Conservation (phyloP, 2,888 invertebrate species). For the Orthosia cruda region DNA sequence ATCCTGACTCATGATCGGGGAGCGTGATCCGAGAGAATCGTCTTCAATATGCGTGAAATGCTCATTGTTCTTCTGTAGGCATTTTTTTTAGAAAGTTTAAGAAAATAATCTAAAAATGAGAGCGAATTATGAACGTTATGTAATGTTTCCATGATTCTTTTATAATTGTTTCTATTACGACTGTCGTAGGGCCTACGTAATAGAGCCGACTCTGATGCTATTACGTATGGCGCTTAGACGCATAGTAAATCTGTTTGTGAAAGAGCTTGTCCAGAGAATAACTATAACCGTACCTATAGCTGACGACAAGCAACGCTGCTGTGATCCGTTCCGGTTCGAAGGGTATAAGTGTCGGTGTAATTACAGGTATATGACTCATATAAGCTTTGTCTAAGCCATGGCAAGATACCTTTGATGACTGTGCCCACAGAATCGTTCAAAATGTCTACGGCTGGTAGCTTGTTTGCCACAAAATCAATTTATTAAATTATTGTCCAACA, state of each 20-base stretch:
- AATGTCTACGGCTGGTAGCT: not conserved
- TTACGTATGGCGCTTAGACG: not conserved
- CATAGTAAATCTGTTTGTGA: constrained; percentile 8
- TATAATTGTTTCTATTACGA: constrained; percentile 14
- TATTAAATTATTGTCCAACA: too few species aligned
- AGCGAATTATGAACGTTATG: constrained; percentile 56
- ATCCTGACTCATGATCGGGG: constrained; percentile 66
- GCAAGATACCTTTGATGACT: not conserved
- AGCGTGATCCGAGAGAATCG: constrained; percentile 74
- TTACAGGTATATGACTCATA: constrained; percentile 5
- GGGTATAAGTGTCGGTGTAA: constrained; percentile 1
- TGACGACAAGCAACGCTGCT: not conserved
- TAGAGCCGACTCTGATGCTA: not conserved
- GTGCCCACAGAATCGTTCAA: not conserved
- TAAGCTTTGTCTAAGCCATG: not conserved
- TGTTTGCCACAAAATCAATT: not conserved
- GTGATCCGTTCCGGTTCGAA: constrained; percentile 22
- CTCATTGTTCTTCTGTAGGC: constrained; percentile 61
- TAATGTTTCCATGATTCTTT: constrained; percentile 47
- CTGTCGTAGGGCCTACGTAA: constrained; percentile 8
- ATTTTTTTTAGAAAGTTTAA: constrained; percentile 68
- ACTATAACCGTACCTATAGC: constrained; percentile 1
- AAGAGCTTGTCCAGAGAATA: not conserved
- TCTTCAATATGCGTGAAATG: constrained; percentile 59
- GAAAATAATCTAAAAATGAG: constrained; percentile 47